These are phyloP conservation scores for Trissolcus brochymenae DNA, from an alignment of 2,888 invertebrate genomes.

Conservation along the genomic window DNA sequence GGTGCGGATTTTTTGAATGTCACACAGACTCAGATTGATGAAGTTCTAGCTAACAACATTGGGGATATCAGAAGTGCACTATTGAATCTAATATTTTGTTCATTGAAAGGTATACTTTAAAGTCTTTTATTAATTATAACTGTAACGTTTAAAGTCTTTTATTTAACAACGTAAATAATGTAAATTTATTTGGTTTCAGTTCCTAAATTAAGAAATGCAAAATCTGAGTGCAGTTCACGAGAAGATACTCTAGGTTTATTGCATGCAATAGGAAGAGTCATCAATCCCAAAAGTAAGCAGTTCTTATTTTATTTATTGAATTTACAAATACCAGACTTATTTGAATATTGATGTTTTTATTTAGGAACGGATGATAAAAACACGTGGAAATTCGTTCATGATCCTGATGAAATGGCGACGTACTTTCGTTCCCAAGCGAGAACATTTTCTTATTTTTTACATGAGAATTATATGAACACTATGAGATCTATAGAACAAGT, in stretches of 20 bases:
- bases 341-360: not conserved
- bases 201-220: slow-evolving; percentile 59
- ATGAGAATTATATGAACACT: slow-evolving; percentile 86
- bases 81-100: slow-evolving; percentile 89
- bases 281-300: slow-evolving; percentile 84
- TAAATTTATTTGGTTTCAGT: slow-evolving; percentile 60
- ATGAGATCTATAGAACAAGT: slow-evolving; percentile 79
- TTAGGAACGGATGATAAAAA: slow-evolving; percentile 71
- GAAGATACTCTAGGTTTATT: slow-evolving; percentile 85
- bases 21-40: slow-evolving; percentile 80
- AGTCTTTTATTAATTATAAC: not conserved
- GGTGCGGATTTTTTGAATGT: slow-evolving; percentile 76
- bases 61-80: slow-evolving; percentile 91
- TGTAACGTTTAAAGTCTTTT: no score
- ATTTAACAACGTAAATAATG: not conserved
- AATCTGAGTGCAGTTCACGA: slow-evolving; percentile 77
- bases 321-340: not conserved
- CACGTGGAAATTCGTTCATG: slow-evolving; percentile 79
- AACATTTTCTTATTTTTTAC: slow-evolving; percentile 83
- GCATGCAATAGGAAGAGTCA: slow-evolving; percentile 86
- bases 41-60: slow-evolving; percentile 83
- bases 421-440: slow-evolving; percentile 83
- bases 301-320: not conserved
- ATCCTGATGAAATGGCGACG: slow-evolving; percentile 82
- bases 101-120: slow-evolving; percentile 81